Evolutionary conservation across 2,888 invertebrate species (phyloP).

Genomic region (Lysandra bellargus): DNA sequence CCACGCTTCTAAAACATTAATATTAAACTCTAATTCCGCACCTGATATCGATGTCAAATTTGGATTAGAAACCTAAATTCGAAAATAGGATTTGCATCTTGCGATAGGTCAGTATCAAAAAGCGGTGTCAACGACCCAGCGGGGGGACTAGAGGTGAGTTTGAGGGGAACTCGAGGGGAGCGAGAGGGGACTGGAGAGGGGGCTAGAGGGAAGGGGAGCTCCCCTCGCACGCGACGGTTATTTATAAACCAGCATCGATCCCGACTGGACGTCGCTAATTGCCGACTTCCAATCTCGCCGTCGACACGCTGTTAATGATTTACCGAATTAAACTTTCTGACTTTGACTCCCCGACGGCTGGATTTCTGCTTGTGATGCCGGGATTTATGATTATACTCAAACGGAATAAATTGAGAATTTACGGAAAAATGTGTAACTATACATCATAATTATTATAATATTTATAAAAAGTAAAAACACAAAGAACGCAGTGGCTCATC

Average conservation of each 20-base stretch:
- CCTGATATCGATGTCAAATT: background rate
- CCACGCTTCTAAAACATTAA: background rate
- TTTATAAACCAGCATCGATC: constrained; percentile 49
- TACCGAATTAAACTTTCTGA: constrained; percentile 32
- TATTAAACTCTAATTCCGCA: background rate
- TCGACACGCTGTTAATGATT: constrained; percentile 36
- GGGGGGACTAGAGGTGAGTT: constrained; percentile 28
- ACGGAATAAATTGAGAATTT: background rate
- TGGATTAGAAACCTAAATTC: constrained; percentile 19
- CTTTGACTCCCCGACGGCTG: background rate
- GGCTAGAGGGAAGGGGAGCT: constrained; percentile 36
- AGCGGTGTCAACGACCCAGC: constrained; percentile 37
- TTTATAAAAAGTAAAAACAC: no score
- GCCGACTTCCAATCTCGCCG: constrained; percentile 35
- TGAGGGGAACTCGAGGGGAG: background rate
- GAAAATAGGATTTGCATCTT: constrained; percentile 18
- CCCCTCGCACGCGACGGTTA: constrained; percentile 41
- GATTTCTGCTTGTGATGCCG: background rate
- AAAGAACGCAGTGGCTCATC: no score
- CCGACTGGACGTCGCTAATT: constrained; percentile 44
- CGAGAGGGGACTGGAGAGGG: constrained; percentile 2
- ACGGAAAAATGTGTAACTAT: background rate
- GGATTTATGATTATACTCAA: background rate
- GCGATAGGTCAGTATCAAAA: constrained; percentile 26
- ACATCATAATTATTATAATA: no score